Conservation (phyloP, 2,888 invertebrate species). For the Amblyteles armatorius region DNA sequence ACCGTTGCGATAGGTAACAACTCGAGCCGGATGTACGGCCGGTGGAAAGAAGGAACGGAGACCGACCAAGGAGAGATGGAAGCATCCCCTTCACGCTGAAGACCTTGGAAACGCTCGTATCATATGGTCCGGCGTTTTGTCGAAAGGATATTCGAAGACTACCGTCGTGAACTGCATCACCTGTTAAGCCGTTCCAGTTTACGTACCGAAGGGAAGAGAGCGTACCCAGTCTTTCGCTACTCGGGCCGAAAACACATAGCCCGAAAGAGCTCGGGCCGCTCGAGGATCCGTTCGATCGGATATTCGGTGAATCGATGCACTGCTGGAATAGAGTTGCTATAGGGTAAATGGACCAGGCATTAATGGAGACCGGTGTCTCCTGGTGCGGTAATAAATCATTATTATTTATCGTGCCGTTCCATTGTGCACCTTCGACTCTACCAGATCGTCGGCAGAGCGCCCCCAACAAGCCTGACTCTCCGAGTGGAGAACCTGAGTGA, state of each 20-base stretch:
- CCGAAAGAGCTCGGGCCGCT: neutral
- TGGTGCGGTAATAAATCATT: neutral
- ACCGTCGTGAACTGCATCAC: slow-evolving; percentile 4
- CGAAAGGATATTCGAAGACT: neutral
- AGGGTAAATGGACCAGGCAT: neutral
- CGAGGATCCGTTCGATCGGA: too few relatives aligned
- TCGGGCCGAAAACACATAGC: neutral
- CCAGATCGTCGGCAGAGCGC: slow-evolving; percentile 32
- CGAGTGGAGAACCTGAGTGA: slow-evolving; percentile 4
- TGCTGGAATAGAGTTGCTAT: neutral
- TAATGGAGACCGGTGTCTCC: too few relatives aligned
- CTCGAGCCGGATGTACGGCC: slow-evolving; percentile 10
- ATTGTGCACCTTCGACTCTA: neutral
- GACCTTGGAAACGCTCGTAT: slow-evolving; percentile 18
- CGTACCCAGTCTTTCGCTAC: slow-evolving; percentile 53
- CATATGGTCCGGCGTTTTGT: neutral
- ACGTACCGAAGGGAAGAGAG: slow-evolving; percentile 15
- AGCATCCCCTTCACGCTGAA: slow-evolving; percentile 14
- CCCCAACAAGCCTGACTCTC: slow-evolving; percentile 69
- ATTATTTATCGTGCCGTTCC: slow-evolving; percentile 8
- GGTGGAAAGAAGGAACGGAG: neutral
- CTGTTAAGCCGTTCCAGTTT: neutral
- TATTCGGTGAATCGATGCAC: too few relatives aligned
- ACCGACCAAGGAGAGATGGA: neutral
- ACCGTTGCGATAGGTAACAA: neutral